Evolutionary conservation across 2,888 invertebrate species (phyloP), one percentile per base, ranked within the genome.

Genomic region (Meiosimyza decipiens): DNA sequence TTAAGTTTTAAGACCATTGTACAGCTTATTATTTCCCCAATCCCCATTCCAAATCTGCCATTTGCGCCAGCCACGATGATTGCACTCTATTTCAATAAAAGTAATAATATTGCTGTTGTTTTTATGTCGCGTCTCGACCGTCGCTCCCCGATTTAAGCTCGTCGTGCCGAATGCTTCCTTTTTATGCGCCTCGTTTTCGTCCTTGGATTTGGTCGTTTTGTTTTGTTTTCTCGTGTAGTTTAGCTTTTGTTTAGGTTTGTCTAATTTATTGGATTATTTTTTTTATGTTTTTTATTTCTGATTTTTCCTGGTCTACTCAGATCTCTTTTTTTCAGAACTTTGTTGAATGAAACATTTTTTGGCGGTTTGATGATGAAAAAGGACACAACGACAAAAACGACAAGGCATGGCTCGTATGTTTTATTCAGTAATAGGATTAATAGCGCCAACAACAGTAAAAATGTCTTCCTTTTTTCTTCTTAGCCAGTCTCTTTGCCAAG

Each of bases 221-320:
- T 40, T 40, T 22, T 13, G 16, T 59, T 13, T 18, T 22, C 57
- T 6, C 12, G 1, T 59, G 16, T 59, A 9, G n/a, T 47, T 49
- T 49, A 6, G 13, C 11, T 49, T 47, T 50, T 51, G 50, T 51
- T 51, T 50, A 18, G 51, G 62, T 60, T 60, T 60, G 40, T 16
- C 52, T 62, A 70, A 70, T 70, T 70, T 70, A 60, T 70, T 62
- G 68, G 59, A 57, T 59, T 57, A 50, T 69, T 59, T 69, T 64
- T n/a, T 59, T 59, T 49, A 57, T 28, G 60, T 28, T 28, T 28
- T 16, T 40, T 40, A 40, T 40, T 40, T 40, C 40, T 40, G 40
- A 40, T 40, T 40, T 40, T 2, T 40, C 40, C 9, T 9, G 1
- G 6, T 28, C 9, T 40, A 9, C 40, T 40, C 40, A 6, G 40